Base-by-base conservation (phyloP, 2,888 invertebrate genomes). In the Watsonalla binaria region DNA sequence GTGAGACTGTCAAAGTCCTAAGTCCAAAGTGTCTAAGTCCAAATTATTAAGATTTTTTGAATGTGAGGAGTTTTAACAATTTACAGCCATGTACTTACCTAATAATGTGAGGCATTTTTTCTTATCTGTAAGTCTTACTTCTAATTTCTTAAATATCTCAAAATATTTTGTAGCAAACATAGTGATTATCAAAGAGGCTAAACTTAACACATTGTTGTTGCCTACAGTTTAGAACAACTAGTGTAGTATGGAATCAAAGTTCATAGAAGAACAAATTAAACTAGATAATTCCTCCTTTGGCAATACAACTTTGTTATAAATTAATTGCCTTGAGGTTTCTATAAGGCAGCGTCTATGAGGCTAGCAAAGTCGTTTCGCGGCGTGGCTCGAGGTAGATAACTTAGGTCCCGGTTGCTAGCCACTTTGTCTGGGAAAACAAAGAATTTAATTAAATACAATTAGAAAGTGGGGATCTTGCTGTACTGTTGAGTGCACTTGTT, bases 401-500 rank as follows among this genome's bases (percentile, higher is more conserved):
- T 42, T 11, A 11, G 9, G 42, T 8, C 37, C 11, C 11, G 42
- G 11, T 42, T 11, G 42, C 42, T 42, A 11, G 42, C 9, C 42
- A 42, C 42, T 37, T 37, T 48, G 39, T 37, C 46, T 13, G 2
- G 9, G 35, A 14, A 49, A 13, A 14, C 37, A 49, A 15, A 8
- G 49, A 49, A 49, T 49, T 49, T 49, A 49, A 49, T 49, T 49
- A 39, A 49, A 37, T 14, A 48, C 47, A 48, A 48, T 34, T 35
- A 34, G 33, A 34, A 48, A 34, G 24, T 24, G 24, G 24, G 24
- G 24, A 24, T 24, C 24, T 24, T 24, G 24, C 24, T 24, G 24
- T 24, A 24, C 24, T 24, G 24, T 24, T 24, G 24, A 24, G 24
- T 24, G 24, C 24, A 4, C 24, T 24, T 24, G 24, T 24, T 24